These are phyloP conservation scores for Chrysocyon brachyurus DNA, from an alignment of 2,797 vertebrate species.

Conservation along the genomic window DNA sequence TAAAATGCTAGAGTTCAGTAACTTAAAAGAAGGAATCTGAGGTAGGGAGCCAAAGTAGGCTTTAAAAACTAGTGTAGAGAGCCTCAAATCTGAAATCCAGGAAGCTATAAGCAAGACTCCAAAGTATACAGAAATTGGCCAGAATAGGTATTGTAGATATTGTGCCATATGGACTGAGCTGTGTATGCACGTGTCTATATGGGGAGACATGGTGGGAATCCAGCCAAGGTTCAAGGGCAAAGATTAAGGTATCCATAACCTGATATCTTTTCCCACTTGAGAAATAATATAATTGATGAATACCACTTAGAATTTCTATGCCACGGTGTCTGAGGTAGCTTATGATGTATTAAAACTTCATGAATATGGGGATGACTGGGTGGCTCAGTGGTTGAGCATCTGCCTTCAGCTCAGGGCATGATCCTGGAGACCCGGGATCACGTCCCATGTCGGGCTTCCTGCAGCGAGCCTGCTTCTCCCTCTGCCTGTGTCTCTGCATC, in stretches of 20 bases:
- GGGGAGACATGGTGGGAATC: background rate
- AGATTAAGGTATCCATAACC: background rate
- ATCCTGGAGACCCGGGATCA: too few species aligned
- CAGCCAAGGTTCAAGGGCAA: background rate
- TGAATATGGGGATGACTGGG: background rate
- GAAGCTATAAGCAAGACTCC: background rate
- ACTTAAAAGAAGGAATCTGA: background rate
- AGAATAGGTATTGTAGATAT: background rate
- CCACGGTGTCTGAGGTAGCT: background rate
- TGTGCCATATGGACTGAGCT: background rate
- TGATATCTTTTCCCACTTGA: background rate
- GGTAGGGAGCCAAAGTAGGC: background rate
- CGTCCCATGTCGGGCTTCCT: too few species aligned
- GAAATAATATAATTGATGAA: slow-evolving; percentile 4
- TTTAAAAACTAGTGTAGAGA: background rate
- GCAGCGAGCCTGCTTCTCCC: too few species aligned
- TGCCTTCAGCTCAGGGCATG: too few species aligned
- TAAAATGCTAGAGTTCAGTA: background rate
- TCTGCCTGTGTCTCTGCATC: too few species aligned
- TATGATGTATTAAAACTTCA: background rate
- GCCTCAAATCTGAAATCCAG: background rate
- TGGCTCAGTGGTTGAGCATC: too few species aligned
- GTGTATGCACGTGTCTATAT: background rate
- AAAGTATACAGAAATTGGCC: slow-evolving; percentile 5
- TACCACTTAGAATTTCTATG: background rate